Conservation (phyloP, 2,888 invertebrate species). For the Macrophya alboannulata region DNA sequence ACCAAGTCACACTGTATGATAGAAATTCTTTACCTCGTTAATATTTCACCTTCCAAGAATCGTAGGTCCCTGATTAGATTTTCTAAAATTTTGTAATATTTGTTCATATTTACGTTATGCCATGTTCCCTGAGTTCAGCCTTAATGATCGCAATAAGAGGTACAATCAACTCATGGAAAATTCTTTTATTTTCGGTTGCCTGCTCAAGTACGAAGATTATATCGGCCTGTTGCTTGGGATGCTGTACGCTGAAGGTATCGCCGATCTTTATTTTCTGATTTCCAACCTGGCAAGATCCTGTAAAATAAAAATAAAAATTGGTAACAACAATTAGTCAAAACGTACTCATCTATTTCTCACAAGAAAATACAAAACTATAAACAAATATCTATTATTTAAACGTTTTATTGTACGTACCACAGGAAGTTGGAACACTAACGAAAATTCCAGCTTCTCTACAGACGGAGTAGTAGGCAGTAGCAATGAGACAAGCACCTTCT, state of each 20-base stretch:
- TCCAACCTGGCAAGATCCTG: constrained; percentile 81
- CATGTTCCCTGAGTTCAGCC: constrained; percentile 84
- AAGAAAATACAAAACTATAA: constrained; percentile 23
- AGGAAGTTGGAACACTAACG: constrained; percentile 85
- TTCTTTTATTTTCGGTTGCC: constrained; percentile 83
- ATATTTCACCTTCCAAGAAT: not conserved
- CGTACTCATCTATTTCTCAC: not conserved
- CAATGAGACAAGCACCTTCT: constrained; percentile 85
- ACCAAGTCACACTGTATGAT: not conserved
- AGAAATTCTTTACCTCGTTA: not conserved
- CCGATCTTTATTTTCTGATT: constrained; percentile 81
- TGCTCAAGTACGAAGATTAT: constrained; percentile 90
- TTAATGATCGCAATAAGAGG: constrained; percentile 84
- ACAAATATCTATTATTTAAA: not conserved
- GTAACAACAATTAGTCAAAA: not conserved
- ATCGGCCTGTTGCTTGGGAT: constrained; percentile 90
- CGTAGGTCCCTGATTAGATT: not conserved
- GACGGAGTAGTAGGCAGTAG: constrained; percentile 86
- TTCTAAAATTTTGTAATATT: constrained; percentile 77
- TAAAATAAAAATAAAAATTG: constrained; percentile 57
- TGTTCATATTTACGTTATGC: constrained; percentile 82
- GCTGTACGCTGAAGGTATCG: constrained; percentile 85
- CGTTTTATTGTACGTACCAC: constrained; percentile 81
- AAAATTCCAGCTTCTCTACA: constrained; percentile 84
- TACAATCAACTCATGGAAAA: constrained; percentile 85